These are phyloP conservation scores for Lepeophtheirus nordmannii DNA, from an alignment of 2,888 invertebrate species.

Conservation along the genomic window DNA sequence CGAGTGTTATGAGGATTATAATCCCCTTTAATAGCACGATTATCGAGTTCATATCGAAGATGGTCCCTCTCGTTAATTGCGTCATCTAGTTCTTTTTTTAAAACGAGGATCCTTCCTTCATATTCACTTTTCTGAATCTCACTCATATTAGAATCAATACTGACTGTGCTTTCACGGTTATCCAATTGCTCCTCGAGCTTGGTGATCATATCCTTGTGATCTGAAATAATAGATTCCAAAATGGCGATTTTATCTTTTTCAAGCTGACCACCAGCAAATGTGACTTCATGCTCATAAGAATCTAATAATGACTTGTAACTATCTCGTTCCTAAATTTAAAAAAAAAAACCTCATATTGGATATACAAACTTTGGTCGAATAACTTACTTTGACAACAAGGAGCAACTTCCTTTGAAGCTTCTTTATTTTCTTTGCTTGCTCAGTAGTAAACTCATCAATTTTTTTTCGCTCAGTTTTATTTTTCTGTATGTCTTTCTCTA, in stretches of 20 bases:
- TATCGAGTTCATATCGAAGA: slow-evolving; percentile 51
- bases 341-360: background rate
- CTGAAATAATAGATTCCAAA: slow-evolving; percentile 54
- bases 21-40: slow-evolving; percentile 43
- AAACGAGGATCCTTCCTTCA: background rate
- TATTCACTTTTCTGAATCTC: background rate
- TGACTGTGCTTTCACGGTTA: background rate
- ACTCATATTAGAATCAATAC: background rate
- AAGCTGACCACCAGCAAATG: slow-evolving; percentile 36
- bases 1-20: slow-evolving; percentile 36
- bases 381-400: slow-evolving; percentile 21
- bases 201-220: slow-evolving; percentile 43
- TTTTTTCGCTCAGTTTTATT: background rate
- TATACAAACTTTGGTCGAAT: background rate
- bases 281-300: slow-evolving; percentile 64
- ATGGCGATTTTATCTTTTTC: slow-evolving; percentile 50
- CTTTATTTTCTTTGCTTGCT: slow-evolving; percentile 16
- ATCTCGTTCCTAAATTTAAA: slow-evolving; percentile 47
- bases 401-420: slow-evolving; percentile 24
- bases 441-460: background rate
- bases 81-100: slow-evolving; percentile 25
- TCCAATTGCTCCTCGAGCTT: slow-evolving; percentile 27
- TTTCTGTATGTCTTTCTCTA: background rate
- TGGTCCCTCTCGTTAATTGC: slow-evolving; percentile 42
- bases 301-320: slow-evolving; percentile 63